Conservation (phyloP, 2,113 vertebrate genomes). For the Lichenostomus cassidix region DNA sequence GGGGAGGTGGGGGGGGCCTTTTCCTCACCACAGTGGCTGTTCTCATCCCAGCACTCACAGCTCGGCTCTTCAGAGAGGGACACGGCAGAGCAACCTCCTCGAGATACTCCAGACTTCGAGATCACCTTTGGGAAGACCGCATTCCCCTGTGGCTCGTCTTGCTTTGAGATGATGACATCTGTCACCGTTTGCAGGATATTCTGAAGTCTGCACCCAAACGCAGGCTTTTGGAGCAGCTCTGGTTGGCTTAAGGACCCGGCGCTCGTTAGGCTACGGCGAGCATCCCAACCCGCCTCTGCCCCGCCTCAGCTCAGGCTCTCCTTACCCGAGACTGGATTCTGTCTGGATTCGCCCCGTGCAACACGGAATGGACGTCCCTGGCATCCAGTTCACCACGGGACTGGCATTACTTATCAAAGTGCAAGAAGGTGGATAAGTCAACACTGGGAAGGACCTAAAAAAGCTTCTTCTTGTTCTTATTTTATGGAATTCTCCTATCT, state of each 20-base stretch:
- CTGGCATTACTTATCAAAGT: conserved; percentile 79
- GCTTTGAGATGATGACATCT: neutral
- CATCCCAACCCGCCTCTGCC: neutral
- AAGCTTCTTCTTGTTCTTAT: neutral
- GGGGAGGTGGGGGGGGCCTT: conserved; percentile 55
- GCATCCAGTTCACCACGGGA: conserved; percentile 68
- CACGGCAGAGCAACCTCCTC: neutral
- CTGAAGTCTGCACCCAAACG: neutral
- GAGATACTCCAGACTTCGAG: neutral
- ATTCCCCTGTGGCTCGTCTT: neutral
- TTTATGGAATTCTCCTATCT: conserved; percentile 68
- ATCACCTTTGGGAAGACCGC: neutral
- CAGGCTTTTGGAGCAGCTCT: neutral
- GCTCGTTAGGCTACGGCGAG: neutral
- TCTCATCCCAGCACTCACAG: conserved; percentile 18
- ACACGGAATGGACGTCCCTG: conserved; percentile 83
- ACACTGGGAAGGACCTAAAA: neutral
- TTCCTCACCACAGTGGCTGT: conserved; percentile 58
- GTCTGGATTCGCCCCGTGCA: neutral
- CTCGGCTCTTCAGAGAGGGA: neutral
- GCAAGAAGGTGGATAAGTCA: conserved; percentile 89
- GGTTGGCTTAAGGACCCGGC: accelerated
- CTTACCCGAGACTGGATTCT: conserved; percentile 30
- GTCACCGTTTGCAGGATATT: neutral
- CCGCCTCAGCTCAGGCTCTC: neutral